Evolutionary conservation across 1,140 invertebrate species (phyloP), one percentile per base, ranked within the genome.

Genomic region (Drosophila varians): DNA sequence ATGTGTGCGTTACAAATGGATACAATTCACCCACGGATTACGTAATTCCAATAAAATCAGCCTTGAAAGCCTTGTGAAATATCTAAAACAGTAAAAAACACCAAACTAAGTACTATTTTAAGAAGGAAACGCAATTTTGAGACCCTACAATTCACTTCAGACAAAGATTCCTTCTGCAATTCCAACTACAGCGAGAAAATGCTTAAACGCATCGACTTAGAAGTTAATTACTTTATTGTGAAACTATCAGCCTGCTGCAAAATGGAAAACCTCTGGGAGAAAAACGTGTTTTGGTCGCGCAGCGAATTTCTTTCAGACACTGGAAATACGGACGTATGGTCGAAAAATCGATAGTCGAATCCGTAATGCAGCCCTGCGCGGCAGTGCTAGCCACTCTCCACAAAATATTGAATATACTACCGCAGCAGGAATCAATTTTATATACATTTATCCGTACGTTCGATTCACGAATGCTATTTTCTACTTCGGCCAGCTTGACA

Each of bases 281-380:
- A 43, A 58, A 65, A 66, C 60, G 60, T 66, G 60, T 18, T 52
- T 66, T 43, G 28, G 45, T 25, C 60, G 62, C 58, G 60, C 21
- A n/a, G 25, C 18, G 28, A 51, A 40, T 36, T 28, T 25, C 28
- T 60, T 53, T 38, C 11, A 36, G 11, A 16, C 58, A 66, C 61
- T 65, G 34, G 16, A 28, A 46, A 61, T 25, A 28, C 23, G 14
- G 25, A 43, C 23, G 53, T 60, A 40, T 62, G 55, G 23, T 66
- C 60, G 62, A 54, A 4, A 19, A 66, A 34, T 53, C 64, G 64
- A 65, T 66, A 52, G 4, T n/a, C n/a, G 53, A 8, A 14, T 19
- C 23, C 11, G 21, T 25, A 36, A 12, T 36, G 38, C 64, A 68
- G 5, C 62, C 36, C 61, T 53, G 43, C 7, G 25, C 12, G 2